phyloP scores from a whole-genome alignment of 2,888 invertebrate genomes.

The Stegophylla sp. region DNA sequence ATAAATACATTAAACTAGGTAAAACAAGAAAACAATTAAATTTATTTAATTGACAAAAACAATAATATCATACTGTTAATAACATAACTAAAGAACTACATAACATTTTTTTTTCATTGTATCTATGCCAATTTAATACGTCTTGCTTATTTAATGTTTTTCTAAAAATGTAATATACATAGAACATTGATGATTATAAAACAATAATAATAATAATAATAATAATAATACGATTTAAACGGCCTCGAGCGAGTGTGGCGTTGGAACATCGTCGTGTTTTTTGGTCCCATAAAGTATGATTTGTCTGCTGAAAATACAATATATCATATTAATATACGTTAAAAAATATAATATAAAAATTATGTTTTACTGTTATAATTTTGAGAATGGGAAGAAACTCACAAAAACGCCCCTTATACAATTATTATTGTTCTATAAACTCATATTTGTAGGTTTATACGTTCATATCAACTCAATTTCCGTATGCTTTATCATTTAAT shows the following conservation, averaged over 20 bases:
- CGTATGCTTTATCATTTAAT: too few relatives aligned
- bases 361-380: too few relatives aligned
- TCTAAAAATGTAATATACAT: conserved; percentile 30
- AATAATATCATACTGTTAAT: conserved; percentile 22
- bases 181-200: conserved; percentile 8
- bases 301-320: conserved; percentile 30
- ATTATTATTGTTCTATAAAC: too few relatives aligned
- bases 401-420: too few relatives aligned
- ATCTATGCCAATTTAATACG: conserved; percentile 30
- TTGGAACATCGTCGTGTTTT: conserved; percentile 42
- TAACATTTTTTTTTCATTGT: conserved; percentile 40
- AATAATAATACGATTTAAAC: conserved; percentile 43
- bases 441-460: too few relatives aligned
- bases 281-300: conserved; percentile 40
- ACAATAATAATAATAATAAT: neutral
- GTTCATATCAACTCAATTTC: too few relatives aligned
- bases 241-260: conserved; percentile 14
- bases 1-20: conserved; percentile 24
- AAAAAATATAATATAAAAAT: too few relatives aligned
- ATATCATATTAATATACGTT: too few relatives aligned
- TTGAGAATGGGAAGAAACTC: too few relatives aligned
- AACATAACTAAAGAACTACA: conserved; percentile 54
- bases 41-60: conserved; percentile 54
- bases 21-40: conserved; percentile 44
- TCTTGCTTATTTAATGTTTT: conserved; percentile 11